Percentiles rank a stretch among this genome's conserved stretches.
These are phyloP conservation scores for Triplophysa rosa DNA, from an alignment of 2,113 vertebrate species.

Conservation along the genomic window DNA sequence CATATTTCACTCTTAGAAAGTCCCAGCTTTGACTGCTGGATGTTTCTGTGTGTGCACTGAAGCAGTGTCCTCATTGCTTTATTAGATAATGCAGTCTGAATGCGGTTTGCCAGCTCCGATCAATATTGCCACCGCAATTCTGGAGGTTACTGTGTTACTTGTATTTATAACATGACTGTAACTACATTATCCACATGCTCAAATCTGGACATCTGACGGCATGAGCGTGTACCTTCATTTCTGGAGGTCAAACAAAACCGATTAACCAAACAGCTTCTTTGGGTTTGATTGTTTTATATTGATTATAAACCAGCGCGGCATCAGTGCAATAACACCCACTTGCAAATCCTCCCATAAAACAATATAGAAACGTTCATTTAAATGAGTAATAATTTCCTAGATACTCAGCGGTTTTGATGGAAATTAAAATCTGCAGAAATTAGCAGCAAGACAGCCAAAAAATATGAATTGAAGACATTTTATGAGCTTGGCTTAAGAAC, in stretches of 20 bases:
- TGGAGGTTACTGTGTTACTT: no score
- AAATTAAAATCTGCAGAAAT: conserved; percentile 51
- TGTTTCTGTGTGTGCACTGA: no score
- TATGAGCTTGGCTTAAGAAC: conserved; percentile 59
- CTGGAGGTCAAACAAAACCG: neutral
- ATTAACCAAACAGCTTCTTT: neutral
- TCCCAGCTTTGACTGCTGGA: no score
- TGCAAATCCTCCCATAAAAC: neutral
- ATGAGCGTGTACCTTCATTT: neutral
- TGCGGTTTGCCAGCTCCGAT: no score
- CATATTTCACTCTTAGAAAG: no score
- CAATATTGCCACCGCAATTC: no score
- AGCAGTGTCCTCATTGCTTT: no score
- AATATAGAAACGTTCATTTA: conserved; percentile 12
- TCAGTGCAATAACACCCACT: neutral
- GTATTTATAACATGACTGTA: no score
- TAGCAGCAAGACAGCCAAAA: conserved; percentile 46
- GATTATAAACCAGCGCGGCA: neutral
- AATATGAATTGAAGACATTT: conserved; percentile 60
- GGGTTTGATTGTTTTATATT: neutral
- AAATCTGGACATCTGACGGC: neutral
- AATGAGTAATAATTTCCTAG: conserved; percentile 14
- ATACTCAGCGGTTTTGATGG: conserved; percentile 48
- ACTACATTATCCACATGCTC: neutral
- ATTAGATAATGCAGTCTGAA: no score